Base-by-base conservation (phyloP, 1,140 invertebrate species). In the Manduca sexta region DNA sequence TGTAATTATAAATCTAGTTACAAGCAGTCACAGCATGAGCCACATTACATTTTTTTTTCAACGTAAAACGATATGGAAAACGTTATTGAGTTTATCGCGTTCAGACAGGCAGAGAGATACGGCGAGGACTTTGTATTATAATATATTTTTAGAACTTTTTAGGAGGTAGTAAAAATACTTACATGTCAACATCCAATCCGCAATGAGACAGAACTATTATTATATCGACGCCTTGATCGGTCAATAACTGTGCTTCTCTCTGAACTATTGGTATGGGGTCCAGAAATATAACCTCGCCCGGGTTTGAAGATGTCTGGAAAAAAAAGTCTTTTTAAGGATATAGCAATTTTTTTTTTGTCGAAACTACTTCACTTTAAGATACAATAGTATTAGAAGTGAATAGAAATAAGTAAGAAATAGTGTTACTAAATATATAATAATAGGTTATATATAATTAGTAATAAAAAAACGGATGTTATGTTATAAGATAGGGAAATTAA, bases 131-230 rank as follows among this genome's bases (percentile, higher is more conserved):
- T 21, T 21, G 7, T 21, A 3, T 3, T 21, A 3, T 3, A 21
- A 5, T 26, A 26, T 8, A 8, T 26, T 2, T 26, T 3, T 26
- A 26, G 21, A 26, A 8, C 21, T 5, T 5, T 5, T 26, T 3
- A 17, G 38, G 8, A 7, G 14, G 6, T 35, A 35, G 2, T 7
- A 17, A 14, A 40, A 40, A 21, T 29, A 72, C 79, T 67, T 62
- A 87, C 85, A 69, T 74, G 68, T 96, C 94, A 17, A 92, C 87
- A 6, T 86, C 78, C 38, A 91, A 88, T 1, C 94, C 94, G 45
- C 92, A 92, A 66, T 96, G 94, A 4, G 93, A 94, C 26, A 95
- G 75, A 1, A 93, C 93, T 53, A 95, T 91, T 18, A 95, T 91
- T 44, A 94, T 94, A 49, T 93, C 89, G 4, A 94, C 87, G 15